phyloP scores from a whole-genome alignment of 2,888 invertebrate genomes.

The Tipula lateralis region DNA sequence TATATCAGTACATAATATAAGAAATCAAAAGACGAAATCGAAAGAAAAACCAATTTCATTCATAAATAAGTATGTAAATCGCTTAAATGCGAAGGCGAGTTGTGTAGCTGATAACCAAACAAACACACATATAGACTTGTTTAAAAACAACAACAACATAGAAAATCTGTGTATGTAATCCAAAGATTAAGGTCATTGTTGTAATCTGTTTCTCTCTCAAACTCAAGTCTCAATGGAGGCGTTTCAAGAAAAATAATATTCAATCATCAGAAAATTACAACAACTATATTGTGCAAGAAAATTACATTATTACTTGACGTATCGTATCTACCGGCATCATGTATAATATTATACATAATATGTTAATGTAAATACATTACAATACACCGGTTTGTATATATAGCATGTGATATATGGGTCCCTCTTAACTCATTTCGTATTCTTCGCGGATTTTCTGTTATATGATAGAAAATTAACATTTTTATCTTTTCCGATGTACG shows the following conservation, averaged over 20 bases:
- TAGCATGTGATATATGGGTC: not conserved
- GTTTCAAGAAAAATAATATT: not conserved
- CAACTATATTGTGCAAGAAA: not conserved
- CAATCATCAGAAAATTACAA: not conserved
- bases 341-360: too few relatives aligned
- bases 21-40: not conserved
- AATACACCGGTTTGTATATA: not conserved
- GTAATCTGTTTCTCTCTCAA: not conserved
- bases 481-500: not conserved
- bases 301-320: not conserved
- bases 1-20: not conserved
- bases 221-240: not conserved
- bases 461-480: not conserved
- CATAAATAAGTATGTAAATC: conserved; percentile 4
- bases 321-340: not conserved
- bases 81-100: not conserved
- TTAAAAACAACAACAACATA: not conserved
- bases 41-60: not conserved
- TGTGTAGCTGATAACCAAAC: not conserved
- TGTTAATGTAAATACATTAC: too few relatives aligned
- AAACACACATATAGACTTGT: not conserved
- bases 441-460: not conserved
- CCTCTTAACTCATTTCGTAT: not conserved
- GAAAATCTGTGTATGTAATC: not conserved
- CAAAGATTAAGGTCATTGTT: conserved; percentile 13